Evolutionary conservation across 2,113 vertebrate species (phyloP), one percentile per base, ranked within the genome.

Genomic region (Sturnira hondurensis): DNA sequence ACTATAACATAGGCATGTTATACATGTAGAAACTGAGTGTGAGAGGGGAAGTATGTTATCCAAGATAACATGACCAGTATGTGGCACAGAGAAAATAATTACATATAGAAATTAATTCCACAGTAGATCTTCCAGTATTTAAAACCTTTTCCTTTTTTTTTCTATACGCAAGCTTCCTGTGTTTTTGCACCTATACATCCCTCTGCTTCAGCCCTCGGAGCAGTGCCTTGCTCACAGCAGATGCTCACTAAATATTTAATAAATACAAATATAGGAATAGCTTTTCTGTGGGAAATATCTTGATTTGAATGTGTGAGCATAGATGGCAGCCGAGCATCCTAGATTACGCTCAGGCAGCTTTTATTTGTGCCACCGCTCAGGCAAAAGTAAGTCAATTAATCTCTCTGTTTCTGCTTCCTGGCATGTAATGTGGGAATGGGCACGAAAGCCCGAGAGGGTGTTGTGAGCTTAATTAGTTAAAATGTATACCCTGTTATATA

Each of bases 381-480:
- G 94, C 94, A 94, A 94, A 97, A 96, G 96, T 96, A 97, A 97
- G 96, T 96, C 95, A 96, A 96, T 97, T 97, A 97, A 96, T 97
- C 96, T 97, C 95, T 96, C 95, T 97, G 96, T 97, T 96, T 97
- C 84, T 16, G 1, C 91, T 97, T 97, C 94, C 97, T 97, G 95
- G 96, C 97, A 96, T 96, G 95, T 95, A 96, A 97, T 97, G 97
- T 97, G 97, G 97, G 97, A 98, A 98, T 97, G 96, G 93, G 93
- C 97, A 96, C 70, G 95, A 95, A 97, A 96, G 86, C 96, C 87
- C 52, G 43, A 94, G 93, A 96, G 96, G 80, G 95, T 95, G 96
- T 95, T 96, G 96, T 96, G 96, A 97, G 97, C 96, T 97, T 98
- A 97, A 98, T 98, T 98, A 97, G 95, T 96, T 97, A 97, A 97